Base-by-base conservation (phyloP, 2,888 invertebrate species). In the Lottia gigantea region DNA sequence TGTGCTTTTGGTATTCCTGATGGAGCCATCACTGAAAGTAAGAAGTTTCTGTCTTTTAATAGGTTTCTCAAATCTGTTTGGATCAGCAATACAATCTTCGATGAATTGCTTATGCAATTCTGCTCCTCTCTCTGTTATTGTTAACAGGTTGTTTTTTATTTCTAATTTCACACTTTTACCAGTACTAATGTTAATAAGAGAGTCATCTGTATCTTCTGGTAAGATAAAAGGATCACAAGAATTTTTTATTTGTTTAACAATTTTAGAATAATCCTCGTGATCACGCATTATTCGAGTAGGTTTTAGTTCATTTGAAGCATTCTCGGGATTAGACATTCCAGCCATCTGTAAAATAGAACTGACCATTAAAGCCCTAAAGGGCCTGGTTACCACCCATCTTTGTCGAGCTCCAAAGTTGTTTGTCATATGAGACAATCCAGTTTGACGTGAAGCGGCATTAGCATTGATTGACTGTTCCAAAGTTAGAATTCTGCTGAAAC, bases 401-500 rank as follows among this genome's bases (percentile, higher is more conserved):
- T n/a, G 19, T n/a, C n/a, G 49, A 49, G 49, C 15, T 49, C n/a
- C 49, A 49, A n/a, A 49, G 49, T 49, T 49, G 19, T 49, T 49
- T 7, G 49, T 49, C 49, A 49, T 49, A 49, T 16, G n/a, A n/a
- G 49, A 49, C 19, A 49, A n/a, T 49, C 49, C 15, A 6, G 49
- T 49, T 49, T n/a, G 49, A n/a, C 49, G 16, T 14, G 49, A 49
- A 19, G 49, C 49, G 49, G 49, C 49, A 49, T 49, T 19, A 16
- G 49, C 49, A 49, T 49, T 49, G n/a, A 49, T 19, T 19, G 49
- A n/a, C 49, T 49, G 49, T 49, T 49, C 49, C 49, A 49, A n/a
- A n/a, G 49, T 49, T 16, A 49, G 49, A n/a, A n/a, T n/a, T n/a
- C n/a, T n/a, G n/a, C n/a, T n/a, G n/a, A n/a, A n/a, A n/a, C n/a